Base-by-base conservation (phyloP, 2,888 invertebrate species). In the Drosophila limbata region DNA sequence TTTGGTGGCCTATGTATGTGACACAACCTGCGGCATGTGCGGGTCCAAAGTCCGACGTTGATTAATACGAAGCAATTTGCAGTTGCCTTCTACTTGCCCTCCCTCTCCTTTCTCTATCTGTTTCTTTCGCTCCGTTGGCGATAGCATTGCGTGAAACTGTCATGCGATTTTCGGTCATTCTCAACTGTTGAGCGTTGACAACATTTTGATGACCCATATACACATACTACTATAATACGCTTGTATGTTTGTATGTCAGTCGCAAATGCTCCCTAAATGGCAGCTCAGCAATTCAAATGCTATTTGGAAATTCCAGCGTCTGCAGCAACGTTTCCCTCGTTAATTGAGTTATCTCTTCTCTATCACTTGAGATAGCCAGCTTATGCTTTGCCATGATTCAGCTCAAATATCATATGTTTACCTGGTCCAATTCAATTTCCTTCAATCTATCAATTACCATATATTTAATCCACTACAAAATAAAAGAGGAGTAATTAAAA, bases 41-140 rank as follows among this genome's bases (percentile, higher is more conserved):
- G 69, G 74, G 72, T 45, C 25, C 45, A 40, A 33, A 48, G 39
- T 59, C 42, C 83, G 61, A 70, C 84, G 74, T 81, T 83, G 88
- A 83, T 87, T 82, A 87, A 87, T 83, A 76, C 77, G 69, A 66
- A 82, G 66, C 85, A 81, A 83, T 83, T 81, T 73, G 55, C 69
- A 63, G 50, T 59, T 47, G 44, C 48, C 50, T 33, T 13, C 33
- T 19, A 1, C 25, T 25, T 6, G 25, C 21, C 21, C 17, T 59
- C 45, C 35, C 4, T 21, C 19, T 5, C 21, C 50, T 13, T 3
- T 9, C 4, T 4, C 48, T 33, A 9, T 28, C 47, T 15, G 9
- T 19, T 5, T 13, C 35, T 15, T 11, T 35, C n/a, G 4, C 33
- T 19, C 13, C 19, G 42, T 13, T 53, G 48, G 50, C 60, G 64